Evolutionary conservation across 2,113 vertebrate species (phyloP).

Genomic region (Tachycineta bicolor): DNA sequence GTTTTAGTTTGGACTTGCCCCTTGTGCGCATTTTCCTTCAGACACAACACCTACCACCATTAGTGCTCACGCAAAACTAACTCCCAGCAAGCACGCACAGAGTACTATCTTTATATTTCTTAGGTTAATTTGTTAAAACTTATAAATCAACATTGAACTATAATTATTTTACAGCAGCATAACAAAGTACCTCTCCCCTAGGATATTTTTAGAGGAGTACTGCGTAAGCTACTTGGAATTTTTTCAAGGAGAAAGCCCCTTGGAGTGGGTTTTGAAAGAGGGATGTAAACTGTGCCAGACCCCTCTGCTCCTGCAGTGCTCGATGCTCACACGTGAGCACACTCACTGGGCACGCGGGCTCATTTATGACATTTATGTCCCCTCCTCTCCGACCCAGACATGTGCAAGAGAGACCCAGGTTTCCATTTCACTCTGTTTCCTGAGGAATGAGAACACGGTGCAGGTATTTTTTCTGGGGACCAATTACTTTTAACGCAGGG

Average conservation of each 20-base stretch:
- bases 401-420: not conserved
- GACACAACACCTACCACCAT: not conserved
- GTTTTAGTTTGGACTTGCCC: not conserved
- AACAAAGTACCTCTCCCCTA: not conserved
- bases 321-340: not conserved
- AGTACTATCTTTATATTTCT: not conserved
- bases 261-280: not conserved
- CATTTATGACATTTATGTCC: not conserved
- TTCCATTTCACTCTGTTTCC: not conserved
- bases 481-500: slow-evolving; percentile 43
- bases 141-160: not conserved
- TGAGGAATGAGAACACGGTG: not conserved
- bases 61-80: not conserved
- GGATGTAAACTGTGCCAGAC: not conserved
- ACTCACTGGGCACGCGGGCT: not conserved
- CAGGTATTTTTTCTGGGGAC: slow-evolving; percentile 18
- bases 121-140: not conserved
- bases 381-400: not conserved
- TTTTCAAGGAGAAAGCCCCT: not conserved
- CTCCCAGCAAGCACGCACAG: not conserved
- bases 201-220: not conserved
- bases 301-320: accelerated
- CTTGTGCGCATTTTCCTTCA: not conserved
- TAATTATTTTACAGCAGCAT: not conserved
- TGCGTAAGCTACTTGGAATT: not conserved